These are phyloP conservation scores for Dicerorhinus sumatrensis DNA, from an alignment of 2,113 vertebrate genomes.

Conservation along the genomic window DNA sequence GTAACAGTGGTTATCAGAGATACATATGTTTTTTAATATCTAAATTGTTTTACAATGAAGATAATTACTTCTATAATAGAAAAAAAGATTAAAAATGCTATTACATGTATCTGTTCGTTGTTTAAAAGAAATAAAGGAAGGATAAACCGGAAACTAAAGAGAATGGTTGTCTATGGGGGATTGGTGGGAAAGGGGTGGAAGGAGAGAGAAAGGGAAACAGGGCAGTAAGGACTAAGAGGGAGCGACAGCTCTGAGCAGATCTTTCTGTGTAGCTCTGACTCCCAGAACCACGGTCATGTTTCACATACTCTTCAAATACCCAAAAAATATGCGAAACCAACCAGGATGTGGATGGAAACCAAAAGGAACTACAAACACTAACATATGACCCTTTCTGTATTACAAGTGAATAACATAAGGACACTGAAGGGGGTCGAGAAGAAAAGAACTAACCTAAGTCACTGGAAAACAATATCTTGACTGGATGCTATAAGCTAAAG, in stretches of 20 bases:
- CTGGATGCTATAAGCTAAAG: not conserved
- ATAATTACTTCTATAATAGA: not conserved
- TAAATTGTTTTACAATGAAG: conserved; percentile 15
- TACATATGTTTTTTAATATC: not conserved
- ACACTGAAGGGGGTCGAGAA: not conserved
- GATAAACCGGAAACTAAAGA: not conserved
- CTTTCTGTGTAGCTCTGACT: not conserved
- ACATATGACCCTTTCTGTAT: not conserved
- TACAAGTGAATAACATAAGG: not conserved
- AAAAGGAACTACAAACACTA: conserved; percentile 6
- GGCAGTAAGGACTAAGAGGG: not conserved
- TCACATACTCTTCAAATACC: not conserved
- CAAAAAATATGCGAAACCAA: not conserved
- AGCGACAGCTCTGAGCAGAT: not conserved
- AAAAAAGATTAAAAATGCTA: not conserved
- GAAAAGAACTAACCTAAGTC: not conserved
- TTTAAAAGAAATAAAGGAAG: conserved; percentile 41
- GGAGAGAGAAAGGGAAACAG: not conserved
- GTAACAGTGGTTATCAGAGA: not conserved
- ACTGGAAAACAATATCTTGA: not conserved
- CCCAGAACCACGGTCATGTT: not conserved
- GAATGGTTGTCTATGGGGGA: accelerated
- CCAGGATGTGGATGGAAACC: not conserved
- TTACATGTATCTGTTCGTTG: not conserved
- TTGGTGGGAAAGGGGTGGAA: not conserved